Percentiles rank a stretch among this genome's conserved stretches.
These are phyloP conservation scores for Agrilus cyanescens DNA, from an alignment of 2,888 invertebrate genomes.

Conservation along the genomic window DNA sequence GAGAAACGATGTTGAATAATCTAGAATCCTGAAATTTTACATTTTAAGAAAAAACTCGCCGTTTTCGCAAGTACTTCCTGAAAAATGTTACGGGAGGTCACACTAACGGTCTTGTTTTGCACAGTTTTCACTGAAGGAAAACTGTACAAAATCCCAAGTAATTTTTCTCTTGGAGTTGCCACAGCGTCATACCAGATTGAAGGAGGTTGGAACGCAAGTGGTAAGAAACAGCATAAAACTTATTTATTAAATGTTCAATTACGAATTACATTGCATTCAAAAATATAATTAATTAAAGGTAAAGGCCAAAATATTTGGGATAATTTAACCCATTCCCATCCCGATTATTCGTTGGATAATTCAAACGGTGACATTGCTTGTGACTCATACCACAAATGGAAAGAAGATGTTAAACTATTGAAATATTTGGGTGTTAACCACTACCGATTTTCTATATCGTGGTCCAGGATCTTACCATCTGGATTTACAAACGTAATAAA, in stretches of 20 bases:
- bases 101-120: too few species aligned
- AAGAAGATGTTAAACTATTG: constrained; percentile 19
- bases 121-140: too few species aligned
- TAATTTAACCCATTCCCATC: constrained; percentile 31
- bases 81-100: too few species aligned
- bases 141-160: constrained; percentile 33
- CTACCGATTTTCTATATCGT: constrained; percentile 48
- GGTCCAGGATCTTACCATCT: constrained; percentile 50
- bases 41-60: too few species aligned
- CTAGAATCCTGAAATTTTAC: too few species aligned
- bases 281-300: constrained; percentile 23
- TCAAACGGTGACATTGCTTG: constrained; percentile 23
- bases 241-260: background rate
- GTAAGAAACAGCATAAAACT: constrained; percentile 16
- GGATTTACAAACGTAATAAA: constrained; percentile 46
- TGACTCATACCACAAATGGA: constrained; percentile 23
- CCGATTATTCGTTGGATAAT: constrained; percentile 20
- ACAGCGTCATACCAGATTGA: constrained; percentile 51
- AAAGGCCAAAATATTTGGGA: constrained; percentile 44
- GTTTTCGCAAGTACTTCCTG: too few species aligned
- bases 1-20: too few species aligned
- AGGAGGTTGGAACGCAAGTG: constrained; percentile 42
- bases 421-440: constrained; percentile 27
- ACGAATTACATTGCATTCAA: background rate
- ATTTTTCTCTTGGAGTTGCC: constrained; percentile 48